Evolutionary conservation across 2,888 invertebrate species (phyloP).

Genomic region (Zhuqinia jingwanae): DNA sequence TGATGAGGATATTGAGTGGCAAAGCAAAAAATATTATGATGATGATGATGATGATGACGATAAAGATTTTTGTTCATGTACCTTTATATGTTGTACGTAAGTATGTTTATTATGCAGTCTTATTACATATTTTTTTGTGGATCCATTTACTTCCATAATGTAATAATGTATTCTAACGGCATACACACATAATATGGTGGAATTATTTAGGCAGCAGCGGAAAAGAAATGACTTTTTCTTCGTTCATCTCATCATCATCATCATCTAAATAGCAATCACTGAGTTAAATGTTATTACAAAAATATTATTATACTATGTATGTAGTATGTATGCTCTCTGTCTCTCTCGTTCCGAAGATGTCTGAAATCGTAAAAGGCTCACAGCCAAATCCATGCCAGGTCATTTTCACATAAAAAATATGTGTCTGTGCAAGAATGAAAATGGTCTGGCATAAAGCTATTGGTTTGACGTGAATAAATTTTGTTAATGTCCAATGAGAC

Average conservation of each 20-base stretch:
- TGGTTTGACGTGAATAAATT: slow-evolving; percentile 62
- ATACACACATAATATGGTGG: slow-evolving; percentile 30
- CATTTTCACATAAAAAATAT: slow-evolving; percentile 45
- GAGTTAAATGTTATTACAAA: not conserved
- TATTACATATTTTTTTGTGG: slow-evolving; percentile 48
- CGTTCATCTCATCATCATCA: too few species aligned
- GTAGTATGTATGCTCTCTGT: too few species aligned
- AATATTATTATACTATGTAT: not conserved
- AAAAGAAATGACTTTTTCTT: slow-evolving; percentile 8
- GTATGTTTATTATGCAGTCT: slow-evolving; percentile 17
- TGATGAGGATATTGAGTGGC: not conserved
- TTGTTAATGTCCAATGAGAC: slow-evolving; percentile 54
- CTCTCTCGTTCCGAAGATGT: not conserved
- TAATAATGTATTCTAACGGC: slow-evolving; percentile 59
- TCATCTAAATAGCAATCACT: slow-evolving; percentile 5
- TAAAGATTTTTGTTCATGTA: too few species aligned
- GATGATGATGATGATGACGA: slow-evolving; percentile 46
- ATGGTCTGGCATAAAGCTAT: slow-evolving; percentile 6
- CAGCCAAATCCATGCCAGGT: too few species aligned
- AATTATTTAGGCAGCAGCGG: slow-evolving; percentile 30
- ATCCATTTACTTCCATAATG: slow-evolving; percentile 53
- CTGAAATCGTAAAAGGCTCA: slow-evolving; percentile 43
- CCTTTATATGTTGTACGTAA: too few species aligned
- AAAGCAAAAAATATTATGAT: slow-evolving; percentile 41
- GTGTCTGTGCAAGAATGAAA: slow-evolving; percentile 1